Evolutionary conservation across 1,140 invertebrate genomes (phyloP).

Genomic region (Drosophila cardini): DNA sequence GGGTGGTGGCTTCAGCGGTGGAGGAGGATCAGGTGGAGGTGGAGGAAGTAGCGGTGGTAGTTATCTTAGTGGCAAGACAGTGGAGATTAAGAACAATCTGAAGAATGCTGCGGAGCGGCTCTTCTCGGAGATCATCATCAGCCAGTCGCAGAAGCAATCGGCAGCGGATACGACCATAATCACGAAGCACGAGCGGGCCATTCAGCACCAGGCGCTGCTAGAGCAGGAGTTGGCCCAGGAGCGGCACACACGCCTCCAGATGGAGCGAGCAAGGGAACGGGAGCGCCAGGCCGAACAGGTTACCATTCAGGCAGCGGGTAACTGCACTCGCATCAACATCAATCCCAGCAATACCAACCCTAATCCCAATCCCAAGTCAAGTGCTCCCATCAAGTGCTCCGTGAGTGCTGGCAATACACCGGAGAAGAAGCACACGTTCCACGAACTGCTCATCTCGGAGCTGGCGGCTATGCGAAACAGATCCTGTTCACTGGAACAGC

Average conservation of each 20-base stretch:
- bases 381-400: constrained; percentile 46
- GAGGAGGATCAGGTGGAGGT: constrained; percentile 5
- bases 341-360: constrained; percentile 30
- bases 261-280: constrained; percentile 18
- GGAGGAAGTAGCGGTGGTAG: constrained; percentile 19
- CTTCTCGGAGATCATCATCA: constrained; percentile 83
- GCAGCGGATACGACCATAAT: constrained; percentile 66
- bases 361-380: background rate
- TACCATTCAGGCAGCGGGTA: constrained; percentile 53
- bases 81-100: constrained; percentile 81
- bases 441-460: constrained; percentile 84
- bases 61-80: constrained; percentile 67
- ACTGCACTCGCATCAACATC: constrained; percentile 70
- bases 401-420: constrained; percentile 67
- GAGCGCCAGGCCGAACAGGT: constrained; percentile 27
- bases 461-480: constrained; percentile 81
- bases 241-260: constrained; percentile 48
- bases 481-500: constrained; percentile 77
- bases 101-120: constrained; percentile 83
- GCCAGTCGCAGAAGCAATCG: constrained; percentile 70
- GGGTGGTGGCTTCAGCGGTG: constrained; percentile 2
- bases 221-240: constrained; percentile 67
- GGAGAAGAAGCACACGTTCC: constrained; percentile 83
- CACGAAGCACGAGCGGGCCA: constrained; percentile 76
- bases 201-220: constrained; percentile 71